phyloP scores from a whole-genome alignment of 2,888 invertebrate species.

The Drosophila greeni region DNA sequence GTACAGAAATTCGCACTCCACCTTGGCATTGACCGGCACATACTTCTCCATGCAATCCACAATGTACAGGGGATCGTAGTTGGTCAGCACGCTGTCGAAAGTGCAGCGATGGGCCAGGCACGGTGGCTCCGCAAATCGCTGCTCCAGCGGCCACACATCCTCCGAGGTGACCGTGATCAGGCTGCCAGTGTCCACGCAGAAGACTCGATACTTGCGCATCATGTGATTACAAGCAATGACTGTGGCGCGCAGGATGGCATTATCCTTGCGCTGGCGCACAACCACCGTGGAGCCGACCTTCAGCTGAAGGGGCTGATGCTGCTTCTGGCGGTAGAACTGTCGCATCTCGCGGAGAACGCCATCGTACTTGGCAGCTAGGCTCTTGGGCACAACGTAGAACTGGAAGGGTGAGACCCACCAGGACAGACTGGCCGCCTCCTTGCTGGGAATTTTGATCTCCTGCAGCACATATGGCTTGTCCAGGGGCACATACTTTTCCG shows the following conservation, averaged over 20 bases:
- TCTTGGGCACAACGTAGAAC: constrained; percentile 83
- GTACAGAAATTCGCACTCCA: constrained; percentile 74
- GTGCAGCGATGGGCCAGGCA: constrained; percentile 86
- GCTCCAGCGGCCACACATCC: constrained; percentile 86
- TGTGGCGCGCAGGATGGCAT: constrained; percentile 85
- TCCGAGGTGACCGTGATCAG: constrained; percentile 82
- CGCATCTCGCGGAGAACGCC: constrained; percentile 87
- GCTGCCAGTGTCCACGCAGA: constrained; percentile 89
- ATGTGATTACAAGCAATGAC: constrained; percentile 81
- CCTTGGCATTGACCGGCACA: constrained; percentile 71
- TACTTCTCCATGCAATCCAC: constrained; percentile 77
- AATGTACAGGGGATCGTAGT: constrained; percentile 79
- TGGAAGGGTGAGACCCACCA: constrained; percentile 88
- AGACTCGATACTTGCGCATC: constrained; percentile 83
- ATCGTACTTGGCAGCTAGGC: constrained; percentile 81
- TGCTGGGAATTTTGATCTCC: constrained; percentile 80
- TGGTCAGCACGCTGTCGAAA: constrained; percentile 82
- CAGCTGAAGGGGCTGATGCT: constrained; percentile 73
- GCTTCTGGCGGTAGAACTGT: constrained; percentile 81
- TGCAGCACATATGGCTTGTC: constrained; percentile 80
- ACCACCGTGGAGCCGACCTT: constrained; percentile 84
- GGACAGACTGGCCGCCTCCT: constrained; percentile 83
- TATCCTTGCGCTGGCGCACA: constrained; percentile 85
- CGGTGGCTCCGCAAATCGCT: constrained; percentile 83
- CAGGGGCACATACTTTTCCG: constrained; percentile 79